Conservation (phyloP, 2,797 vertebrate species). For the Gorsachius magnificus region DNA sequence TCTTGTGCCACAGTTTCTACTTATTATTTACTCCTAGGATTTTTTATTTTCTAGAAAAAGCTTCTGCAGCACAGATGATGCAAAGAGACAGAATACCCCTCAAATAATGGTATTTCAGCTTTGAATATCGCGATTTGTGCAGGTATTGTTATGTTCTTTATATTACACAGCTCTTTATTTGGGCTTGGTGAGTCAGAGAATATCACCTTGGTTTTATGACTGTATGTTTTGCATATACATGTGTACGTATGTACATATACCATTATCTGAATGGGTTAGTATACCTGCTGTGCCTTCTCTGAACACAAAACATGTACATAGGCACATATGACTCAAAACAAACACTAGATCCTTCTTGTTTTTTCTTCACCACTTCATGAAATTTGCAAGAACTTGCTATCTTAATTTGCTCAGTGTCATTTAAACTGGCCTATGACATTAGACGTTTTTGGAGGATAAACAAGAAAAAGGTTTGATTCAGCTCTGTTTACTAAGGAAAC, state of each 20-base stretch:
- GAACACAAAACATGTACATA: not conserved
- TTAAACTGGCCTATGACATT: not conserved
- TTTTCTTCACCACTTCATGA: not conserved
- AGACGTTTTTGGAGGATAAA: not conserved
- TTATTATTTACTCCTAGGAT: not conserved
- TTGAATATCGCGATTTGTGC: not conserved
- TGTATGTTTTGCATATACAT: not conserved
- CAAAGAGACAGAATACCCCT: not conserved
- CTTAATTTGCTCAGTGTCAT: not conserved
- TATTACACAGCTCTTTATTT: not conserved
- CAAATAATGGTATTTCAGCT: not conserved
- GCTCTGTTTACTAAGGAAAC: not conserved
- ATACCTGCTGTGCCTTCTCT: not conserved
- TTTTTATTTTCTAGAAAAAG: not conserved
- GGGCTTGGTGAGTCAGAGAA: not conserved
- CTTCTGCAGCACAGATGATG: not conserved
- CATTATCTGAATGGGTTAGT: not conserved
- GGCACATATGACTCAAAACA: not conserved
- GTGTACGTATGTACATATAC: fast-evolving
- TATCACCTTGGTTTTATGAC: not conserved
- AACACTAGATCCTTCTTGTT: not conserved
- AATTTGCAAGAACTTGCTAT: not conserved
- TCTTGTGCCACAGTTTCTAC: not conserved
- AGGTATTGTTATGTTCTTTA: not conserved
- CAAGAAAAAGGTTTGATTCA: not conserved